phyloP scores from a whole-genome alignment of 1,140 invertebrate genomes.

The Drosophila seguyi region DNA sequence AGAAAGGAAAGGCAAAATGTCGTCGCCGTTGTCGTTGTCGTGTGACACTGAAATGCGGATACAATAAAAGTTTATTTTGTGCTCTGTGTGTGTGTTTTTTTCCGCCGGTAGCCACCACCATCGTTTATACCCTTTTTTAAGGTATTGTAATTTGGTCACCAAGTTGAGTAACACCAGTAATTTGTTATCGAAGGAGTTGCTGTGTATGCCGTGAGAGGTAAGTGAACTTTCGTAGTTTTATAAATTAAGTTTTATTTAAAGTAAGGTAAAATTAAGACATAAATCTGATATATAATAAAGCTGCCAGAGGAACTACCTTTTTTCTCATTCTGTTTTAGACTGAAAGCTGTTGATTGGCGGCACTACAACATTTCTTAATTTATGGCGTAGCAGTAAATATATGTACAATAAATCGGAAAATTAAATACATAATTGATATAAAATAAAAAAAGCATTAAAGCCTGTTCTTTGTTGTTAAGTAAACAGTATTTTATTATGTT shows the following conservation, averaged over 20 bases:
- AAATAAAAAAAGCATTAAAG: not conserved
- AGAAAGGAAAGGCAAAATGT: conserved; percentile 57
- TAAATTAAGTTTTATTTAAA: not conserved
- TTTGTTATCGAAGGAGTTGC: not conserved
- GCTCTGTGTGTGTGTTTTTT: conserved; percentile 13
- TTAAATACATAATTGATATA: no score
- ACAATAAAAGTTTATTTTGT: conserved; percentile 77
- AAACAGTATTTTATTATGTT: no score
- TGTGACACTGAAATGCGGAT: conserved; percentile 81
- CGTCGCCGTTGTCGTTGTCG: conserved; percentile 52
- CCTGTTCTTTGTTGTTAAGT: not conserved
- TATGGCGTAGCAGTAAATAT: not conserved
- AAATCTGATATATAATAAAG: no score
- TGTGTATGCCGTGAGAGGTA: not conserved
- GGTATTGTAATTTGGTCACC: conserved; percentile 8
- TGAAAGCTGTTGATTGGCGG: not conserved
- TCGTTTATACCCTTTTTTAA: conserved; percentile 24
- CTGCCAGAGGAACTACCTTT: not conserved
- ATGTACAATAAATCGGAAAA: not conserved
- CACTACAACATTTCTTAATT: not conserved
- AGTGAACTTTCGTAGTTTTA: not conserved
- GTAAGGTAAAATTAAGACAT: not conserved
- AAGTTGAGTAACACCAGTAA: not conserved
- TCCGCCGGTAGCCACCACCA: not conserved
- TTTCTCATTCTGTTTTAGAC: not conserved